A percentile compares a stretch with the other conserved stretches of the same genome.
Evolutionary conservation across 2,888 invertebrate species (phyloP).

Genomic region (Venusia cambrica): DNA sequence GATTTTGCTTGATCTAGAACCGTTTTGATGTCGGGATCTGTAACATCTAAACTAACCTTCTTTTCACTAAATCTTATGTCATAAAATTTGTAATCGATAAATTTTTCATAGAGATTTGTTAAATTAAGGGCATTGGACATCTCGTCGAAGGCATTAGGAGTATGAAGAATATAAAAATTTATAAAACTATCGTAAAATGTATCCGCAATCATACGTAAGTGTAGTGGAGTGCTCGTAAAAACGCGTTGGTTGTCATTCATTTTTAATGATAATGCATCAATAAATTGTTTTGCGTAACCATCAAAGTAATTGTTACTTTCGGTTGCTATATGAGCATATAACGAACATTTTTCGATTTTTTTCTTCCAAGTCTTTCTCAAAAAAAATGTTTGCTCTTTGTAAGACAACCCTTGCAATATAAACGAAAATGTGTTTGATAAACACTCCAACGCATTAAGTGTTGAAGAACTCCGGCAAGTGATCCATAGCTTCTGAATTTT

Average conservation of each 20-base stretch:
- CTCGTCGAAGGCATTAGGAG: constrained; percentile 4
- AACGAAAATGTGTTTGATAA: constrained; percentile 27
- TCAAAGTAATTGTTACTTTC: too few species aligned
- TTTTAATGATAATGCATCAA: too few species aligned
- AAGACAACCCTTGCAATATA: constrained; percentile 20
- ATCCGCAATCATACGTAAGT: constrained; percentile 30
- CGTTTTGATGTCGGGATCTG: constrained; percentile 25
- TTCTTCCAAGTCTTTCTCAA: constrained; percentile 12
- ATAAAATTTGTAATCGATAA: constrained; percentile 27
- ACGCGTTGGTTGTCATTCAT: constrained; percentile 9
- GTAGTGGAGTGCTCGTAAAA: constrained; percentile 28
- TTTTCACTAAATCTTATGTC: constrained; percentile 29
- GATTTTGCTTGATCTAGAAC: constrained; percentile 7
- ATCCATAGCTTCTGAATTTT: constrained; percentile 22
- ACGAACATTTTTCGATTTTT: too few species aligned
- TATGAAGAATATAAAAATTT: constrained; percentile 1
- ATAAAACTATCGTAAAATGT: constrained; percentile 21
- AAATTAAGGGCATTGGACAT: constrained; percentile 11
- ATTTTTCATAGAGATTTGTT: constrained; percentile 22
- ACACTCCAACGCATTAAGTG: constrained; percentile 25
- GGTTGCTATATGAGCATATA: too few species aligned
- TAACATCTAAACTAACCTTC: constrained; percentile 18
- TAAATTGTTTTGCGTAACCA: too few species aligned
- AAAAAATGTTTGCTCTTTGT: constrained; percentile 18
- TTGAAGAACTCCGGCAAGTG: constrained; percentile 25